A percentile compares a stretch with the other conserved stretches of the same genome.
Conservation (phyloP, 2,113 vertebrate genomes). For the Neodon shergylaensis region DNA sequence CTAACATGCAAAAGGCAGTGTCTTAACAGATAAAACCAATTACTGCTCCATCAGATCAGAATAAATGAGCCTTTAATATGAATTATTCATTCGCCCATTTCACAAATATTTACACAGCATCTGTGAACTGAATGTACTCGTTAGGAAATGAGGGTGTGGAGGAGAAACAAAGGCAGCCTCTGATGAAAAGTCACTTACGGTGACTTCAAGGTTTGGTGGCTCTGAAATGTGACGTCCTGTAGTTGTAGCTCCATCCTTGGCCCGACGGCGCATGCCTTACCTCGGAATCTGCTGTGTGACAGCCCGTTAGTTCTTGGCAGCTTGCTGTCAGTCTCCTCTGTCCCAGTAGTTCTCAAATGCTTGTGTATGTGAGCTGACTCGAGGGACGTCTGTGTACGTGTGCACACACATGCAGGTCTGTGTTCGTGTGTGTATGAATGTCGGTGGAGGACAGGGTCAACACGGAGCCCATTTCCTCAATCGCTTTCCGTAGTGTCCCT, state of each 20-base stretch:
- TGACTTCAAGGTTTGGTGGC: not conserved
- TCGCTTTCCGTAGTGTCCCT: not conserved
- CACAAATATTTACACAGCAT: constrained; percentile 2
- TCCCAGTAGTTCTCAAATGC: not conserved
- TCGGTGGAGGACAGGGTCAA: too few relatives aligned
- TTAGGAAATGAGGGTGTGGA: not conserved
- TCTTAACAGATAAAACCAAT: not conserved
- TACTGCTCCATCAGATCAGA: not conserved
- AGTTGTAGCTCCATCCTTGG: not conserved
- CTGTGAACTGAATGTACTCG: not conserved
- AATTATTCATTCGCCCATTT: not conserved
- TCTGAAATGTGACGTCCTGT: not conserved
- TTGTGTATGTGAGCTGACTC: not conserved
- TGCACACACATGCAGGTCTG: not conserved
- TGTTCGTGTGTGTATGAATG: not conserved
- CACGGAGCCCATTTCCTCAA: too few relatives aligned
- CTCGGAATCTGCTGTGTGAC: not conserved
- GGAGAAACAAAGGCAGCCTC: not conserved
- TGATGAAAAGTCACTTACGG: not conserved
- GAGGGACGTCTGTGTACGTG: not conserved
- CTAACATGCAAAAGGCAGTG: not conserved
- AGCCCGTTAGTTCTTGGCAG: not conserved
- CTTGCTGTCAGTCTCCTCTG: not conserved
- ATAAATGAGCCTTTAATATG: not conserved
- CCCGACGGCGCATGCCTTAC: not conserved